These are phyloP conservation scores for Drosophila algonquin DNA, from an alignment of 2,888 invertebrate genomes.

Conservation along the genomic window DNA sequence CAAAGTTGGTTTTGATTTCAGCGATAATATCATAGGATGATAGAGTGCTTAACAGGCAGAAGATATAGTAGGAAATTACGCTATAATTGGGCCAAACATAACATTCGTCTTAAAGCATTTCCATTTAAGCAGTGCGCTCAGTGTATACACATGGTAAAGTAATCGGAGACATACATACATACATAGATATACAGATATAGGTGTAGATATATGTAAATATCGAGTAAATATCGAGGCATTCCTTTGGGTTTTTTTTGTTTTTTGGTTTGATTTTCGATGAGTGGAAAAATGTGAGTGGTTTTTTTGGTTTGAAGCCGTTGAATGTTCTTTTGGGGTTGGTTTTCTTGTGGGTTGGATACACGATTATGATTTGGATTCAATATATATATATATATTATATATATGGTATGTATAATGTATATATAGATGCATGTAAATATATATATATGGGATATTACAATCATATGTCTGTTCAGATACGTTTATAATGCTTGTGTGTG, in stretches of 20 bases:
- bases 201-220: slow-evolving; percentile 34
- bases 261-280: slow-evolving; percentile 51
- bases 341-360: slow-evolving; percentile 34
- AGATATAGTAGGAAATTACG: slow-evolving; percentile 47
- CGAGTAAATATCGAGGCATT: slow-evolving; percentile 67
- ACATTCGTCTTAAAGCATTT: slow-evolving; percentile 74
- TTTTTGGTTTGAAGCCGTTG: slow-evolving; percentile 64
- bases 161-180: slow-evolving; percentile 48
- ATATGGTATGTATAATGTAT: slow-evolving; percentile 39
- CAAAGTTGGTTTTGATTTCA: slow-evolving; percentile 30
- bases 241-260: slow-evolving; percentile 34
- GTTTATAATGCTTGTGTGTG: slow-evolving; percentile 43
- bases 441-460: slow-evolving; percentile 43
- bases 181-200: slow-evolving; percentile 35
- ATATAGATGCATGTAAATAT: slow-evolving; percentile 39
- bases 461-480: slow-evolving; percentile 73
- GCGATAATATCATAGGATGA: slow-evolving; percentile 26
- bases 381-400: slow-evolving; percentile 19
- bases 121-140: slow-evolving; percentile 71
- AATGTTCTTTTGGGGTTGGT: slow-evolving; percentile 19
- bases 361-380: slow-evolving; percentile 22
- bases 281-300: slow-evolving; percentile 41
- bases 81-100: slow-evolving; percentile 76
- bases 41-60: slow-evolving; percentile 35
- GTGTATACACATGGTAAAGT: slow-evolving; percentile 39